A percentile compares a stretch with the other conserved stretches of the same genome.
These are phyloP conservation scores for Dione vanillae DNA, from an alignment of 2,888 invertebrate genomes.

Conservation along the genomic window DNA sequence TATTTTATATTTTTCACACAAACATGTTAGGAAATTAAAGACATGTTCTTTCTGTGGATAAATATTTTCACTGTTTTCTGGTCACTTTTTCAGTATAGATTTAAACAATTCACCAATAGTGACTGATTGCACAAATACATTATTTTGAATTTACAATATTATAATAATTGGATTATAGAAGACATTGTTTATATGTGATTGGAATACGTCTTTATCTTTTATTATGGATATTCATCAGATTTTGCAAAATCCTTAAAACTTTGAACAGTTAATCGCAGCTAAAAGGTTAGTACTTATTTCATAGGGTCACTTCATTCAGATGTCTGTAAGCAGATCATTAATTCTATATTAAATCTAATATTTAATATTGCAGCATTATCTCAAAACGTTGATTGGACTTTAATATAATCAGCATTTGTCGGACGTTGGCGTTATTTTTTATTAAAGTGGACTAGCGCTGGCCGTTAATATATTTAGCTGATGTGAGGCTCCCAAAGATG, in stretches of 20 bases:
- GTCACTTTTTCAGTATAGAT: constrained; percentile 79
- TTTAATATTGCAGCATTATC: constrained; percentile 84
- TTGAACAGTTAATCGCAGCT: constrained; percentile 48
- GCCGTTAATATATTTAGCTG: constrained; percentile 73
- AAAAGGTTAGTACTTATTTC: constrained; percentile 79
- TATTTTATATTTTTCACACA: constrained; percentile 39
- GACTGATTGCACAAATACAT: constrained; percentile 65
- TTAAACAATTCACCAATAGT: constrained; percentile 72
- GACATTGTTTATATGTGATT: constrained; percentile 51
- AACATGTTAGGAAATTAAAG: constrained; percentile 44
- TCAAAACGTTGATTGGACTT: constrained; percentile 80
- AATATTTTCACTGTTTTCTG: constrained; percentile 73
- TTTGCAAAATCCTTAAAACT: constrained; percentile 49
- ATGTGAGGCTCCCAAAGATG: constrained; percentile 65
- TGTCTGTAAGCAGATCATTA: constrained; percentile 67
- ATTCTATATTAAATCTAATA: constrained; percentile 81
- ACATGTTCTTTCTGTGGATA: constrained; percentile 51
- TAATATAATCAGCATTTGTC: constrained; percentile 75
- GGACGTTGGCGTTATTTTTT: constrained; percentile 80
- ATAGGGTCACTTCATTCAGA: constrained; percentile 73
- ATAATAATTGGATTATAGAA: constrained; percentile 53
- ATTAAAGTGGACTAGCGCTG: constrained; percentile 69
- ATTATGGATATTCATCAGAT: constrained; percentile 58
- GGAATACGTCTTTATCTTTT: constrained; percentile 56
- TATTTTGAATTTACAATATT: constrained; percentile 50